Evolutionary conservation across 2,113 vertebrate genomes (phyloP), one percentile per base, ranked within the genome.

Genomic region (Poecile atricapillus): DNA sequence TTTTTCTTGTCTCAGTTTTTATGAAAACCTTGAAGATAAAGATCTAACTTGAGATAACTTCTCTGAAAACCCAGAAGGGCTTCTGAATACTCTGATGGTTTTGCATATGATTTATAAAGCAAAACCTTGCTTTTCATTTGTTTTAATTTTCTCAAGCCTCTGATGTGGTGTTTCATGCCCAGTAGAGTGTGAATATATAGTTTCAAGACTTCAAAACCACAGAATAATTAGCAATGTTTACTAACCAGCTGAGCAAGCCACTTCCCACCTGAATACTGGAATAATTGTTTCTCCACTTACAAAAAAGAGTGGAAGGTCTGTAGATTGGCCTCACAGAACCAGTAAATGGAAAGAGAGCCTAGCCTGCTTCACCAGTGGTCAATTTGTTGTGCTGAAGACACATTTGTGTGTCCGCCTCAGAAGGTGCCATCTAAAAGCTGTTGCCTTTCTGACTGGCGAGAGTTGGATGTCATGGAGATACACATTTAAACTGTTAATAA

Each of bases 131-230:
- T 91, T 93, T 91, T 89, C 6, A 25, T 88, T 85, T 91, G 52
- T 86, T 83, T 91, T 82, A 21, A 79, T 89, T 94, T 92, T 87
- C 89, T 92, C 44, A 49, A 71, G 65, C 39, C 52, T 95, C 83
- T 92, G 44, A 89, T 94, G 65, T 69, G n/a, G 37, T 82, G 44
- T 82, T 60, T 87, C 44, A 75, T 52, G 49, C 46, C 50, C 13
- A 78, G 44, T 6, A 69, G 77, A 73, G 53, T 91, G 83, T 0
- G 0, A 68, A 82, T 68, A 63, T 49, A 41, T 43, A 49, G 31
- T 82, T 94, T 91, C 69, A 73, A 58, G 79, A 64, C 31, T 87
- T 84, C 47, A 76, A 87, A 96, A 82, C 46, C 62, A 37, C 91
- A 82, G 30, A 30, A 31, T 82, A 89, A 89, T 94, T 87, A 94